These are phyloP conservation scores for Rhamphomyia laevipes DNA, from an alignment of 2,888 invertebrate genomes.

Conservation along the genomic window DNA sequence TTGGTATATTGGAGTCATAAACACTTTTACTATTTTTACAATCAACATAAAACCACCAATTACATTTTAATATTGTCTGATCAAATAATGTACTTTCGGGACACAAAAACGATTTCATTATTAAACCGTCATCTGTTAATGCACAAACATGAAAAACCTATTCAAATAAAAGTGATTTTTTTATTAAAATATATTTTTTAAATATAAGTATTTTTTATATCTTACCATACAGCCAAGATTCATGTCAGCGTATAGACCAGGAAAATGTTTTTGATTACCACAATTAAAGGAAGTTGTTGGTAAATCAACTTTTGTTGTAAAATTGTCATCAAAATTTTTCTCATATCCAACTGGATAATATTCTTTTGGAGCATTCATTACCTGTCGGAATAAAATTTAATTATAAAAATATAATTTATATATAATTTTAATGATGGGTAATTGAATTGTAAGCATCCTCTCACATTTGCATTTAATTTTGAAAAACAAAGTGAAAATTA, in stretches of 20 bases:
- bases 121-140: slow-evolving; percentile 74
- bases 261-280: slow-evolving; percentile 81
- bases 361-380: slow-evolving; percentile 82
- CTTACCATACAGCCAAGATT: slow-evolving; percentile 81
- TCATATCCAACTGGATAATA: slow-evolving; percentile 82
- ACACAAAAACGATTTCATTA: slow-evolving; percentile 84
- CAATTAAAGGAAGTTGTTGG: slow-evolving; percentile 77
- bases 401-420: not conserved
- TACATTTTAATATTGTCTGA: slow-evolving; percentile 81
- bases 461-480: no score
- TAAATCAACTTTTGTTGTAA: slow-evolving; percentile 69
- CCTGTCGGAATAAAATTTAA: slow-evolving; percentile 41
- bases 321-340: slow-evolving; percentile 81
- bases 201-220: not conserved
- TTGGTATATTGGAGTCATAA: slow-evolving; percentile 82
- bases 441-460: no score
- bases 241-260: slow-evolving; percentile 78
- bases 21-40: slow-evolving; percentile 68
- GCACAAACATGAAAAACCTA: slow-evolving; percentile 89
- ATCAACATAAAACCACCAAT: slow-evolving; percentile 92
- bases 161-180: slow-evolving; percentile 18
- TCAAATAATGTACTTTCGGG: slow-evolving; percentile 86
- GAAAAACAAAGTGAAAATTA: no score
- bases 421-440: no score
- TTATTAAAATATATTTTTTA: slow-evolving; percentile 16